Evolutionary conservation across 2,797 vertebrate genomes (phyloP).

Genomic region (Novumbra hubbsi): DNA sequence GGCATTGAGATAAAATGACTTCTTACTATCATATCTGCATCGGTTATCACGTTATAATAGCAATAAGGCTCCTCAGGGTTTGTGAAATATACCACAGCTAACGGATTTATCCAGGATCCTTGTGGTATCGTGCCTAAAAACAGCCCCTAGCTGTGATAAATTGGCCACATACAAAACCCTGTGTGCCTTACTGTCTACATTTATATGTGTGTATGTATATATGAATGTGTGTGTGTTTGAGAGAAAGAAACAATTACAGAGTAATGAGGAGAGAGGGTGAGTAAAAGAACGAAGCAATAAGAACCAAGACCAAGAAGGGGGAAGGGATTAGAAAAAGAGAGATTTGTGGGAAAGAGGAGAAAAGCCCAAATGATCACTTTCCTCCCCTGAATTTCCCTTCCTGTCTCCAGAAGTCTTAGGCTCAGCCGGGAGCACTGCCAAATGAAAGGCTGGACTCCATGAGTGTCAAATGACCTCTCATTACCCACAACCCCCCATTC

Average conservation of each 20-base stretch:
- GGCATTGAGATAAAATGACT: no score
- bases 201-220: neutral
- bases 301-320: neutral
- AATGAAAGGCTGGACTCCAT: slow-evolving; percentile 10
- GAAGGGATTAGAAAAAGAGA: neutral
- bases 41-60: no score
- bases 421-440: slow-evolving; percentile 3
- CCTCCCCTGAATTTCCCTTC: neutral
- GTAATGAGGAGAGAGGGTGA: neutral
- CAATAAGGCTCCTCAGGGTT: neutral
- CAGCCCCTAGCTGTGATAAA: no score
- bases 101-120: no score
- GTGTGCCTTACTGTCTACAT: no score
- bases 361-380: neutral
- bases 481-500: neutral
- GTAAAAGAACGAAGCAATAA: neutral
- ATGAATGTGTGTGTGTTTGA: neutral
- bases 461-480: slow-evolving; percentile 8
- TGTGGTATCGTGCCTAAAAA: no score
- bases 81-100: no score
- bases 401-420: neutral
- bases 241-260: neutral
- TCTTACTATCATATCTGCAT: no score
- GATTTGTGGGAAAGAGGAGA: neutral
- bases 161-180: no score